Evolutionary conservation across 2,888 invertebrate species (phyloP).

Genomic region (Caradrina kadenii): DNA sequence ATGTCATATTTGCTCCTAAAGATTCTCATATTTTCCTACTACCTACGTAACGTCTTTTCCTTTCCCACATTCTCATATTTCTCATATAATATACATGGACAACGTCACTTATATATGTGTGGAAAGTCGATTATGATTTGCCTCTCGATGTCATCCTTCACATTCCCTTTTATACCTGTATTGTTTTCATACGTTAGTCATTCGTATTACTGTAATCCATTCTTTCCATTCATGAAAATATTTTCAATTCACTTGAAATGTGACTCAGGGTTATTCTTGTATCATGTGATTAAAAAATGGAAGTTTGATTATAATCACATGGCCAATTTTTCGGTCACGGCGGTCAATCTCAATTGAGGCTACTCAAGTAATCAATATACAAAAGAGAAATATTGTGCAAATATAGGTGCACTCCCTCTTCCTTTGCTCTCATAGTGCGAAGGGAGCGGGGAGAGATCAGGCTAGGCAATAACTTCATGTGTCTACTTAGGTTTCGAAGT

Average conservation of each 20-base stretch:
- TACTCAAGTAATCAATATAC: too few species aligned
- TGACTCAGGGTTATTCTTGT: not conserved
- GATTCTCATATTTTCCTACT: fast-evolving
- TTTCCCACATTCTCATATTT: not conserved
- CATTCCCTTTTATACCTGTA: not conserved
- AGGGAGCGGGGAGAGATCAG: too few species aligned
- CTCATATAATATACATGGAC: too few species aligned
- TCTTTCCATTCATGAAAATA: not conserved
- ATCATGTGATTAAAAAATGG: not conserved
- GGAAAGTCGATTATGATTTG: not conserved
- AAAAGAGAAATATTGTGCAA: too few species aligned
- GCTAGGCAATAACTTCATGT: too few species aligned
- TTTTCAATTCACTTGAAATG: too few species aligned
- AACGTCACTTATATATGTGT: not conserved
- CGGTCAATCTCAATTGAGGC: too few species aligned
- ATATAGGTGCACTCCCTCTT: too few species aligned
- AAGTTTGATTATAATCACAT: not conserved
- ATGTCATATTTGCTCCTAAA: not conserved
- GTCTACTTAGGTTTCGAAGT: too few species aligned
- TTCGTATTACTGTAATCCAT: not conserved
- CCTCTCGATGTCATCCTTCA: not conserved
- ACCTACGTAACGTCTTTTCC: not conserved
- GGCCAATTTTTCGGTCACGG: too few species aligned
- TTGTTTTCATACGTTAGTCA: not conserved
- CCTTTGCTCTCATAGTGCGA: too few species aligned